phyloP scores from a whole-genome alignment of 2,888 invertebrate genomes.

The Phyllotreta striolata region DNA sequence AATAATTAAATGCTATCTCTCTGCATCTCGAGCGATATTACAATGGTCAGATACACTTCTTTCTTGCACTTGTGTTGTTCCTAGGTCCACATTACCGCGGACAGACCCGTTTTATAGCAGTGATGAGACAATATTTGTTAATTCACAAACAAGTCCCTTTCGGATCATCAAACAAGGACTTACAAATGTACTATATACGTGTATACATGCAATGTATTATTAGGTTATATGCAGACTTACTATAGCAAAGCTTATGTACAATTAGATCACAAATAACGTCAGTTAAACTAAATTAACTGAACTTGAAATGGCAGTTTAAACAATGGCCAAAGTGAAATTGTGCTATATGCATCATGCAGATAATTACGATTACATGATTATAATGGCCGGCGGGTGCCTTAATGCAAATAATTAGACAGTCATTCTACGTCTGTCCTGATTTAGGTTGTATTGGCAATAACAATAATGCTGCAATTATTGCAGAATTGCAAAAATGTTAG shows the following conservation, averaged over 20 bases:
- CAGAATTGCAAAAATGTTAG: background rate
- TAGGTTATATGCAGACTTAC: background rate
- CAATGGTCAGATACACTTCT: too few relatives aligned
- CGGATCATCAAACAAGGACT: background rate
- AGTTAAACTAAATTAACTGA: conserved; percentile 34
- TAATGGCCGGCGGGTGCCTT: conserved; percentile 13
- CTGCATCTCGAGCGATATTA: too few relatives aligned
- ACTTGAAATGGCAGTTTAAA: conserved; percentile 29
- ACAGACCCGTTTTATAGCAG: too few relatives aligned
- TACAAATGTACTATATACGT: conserved; percentile 1
- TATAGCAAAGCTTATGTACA: conserved; percentile 10
- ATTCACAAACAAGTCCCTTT: background rate
- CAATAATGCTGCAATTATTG: background rate
- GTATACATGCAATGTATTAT: conserved; percentile 8
- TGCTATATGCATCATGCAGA: conserved; percentile 26
- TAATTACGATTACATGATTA: conserved; percentile 26
- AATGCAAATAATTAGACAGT: conserved; percentile 13
- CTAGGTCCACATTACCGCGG: too few relatives aligned
- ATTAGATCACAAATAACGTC: conserved; percentile 26
- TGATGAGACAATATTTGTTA: conserved; percentile 1
- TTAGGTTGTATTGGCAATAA: background rate
- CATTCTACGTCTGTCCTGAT: conserved; percentile 8
- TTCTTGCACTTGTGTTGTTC: too few relatives aligned
- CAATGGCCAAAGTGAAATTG: conserved; percentile 30
- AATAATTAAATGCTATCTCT: too few relatives aligned